Percentiles rank a stretch among this genome's conserved stretches.
These are phyloP conservation scores for Sebastes cheni DNA, from an alignment of 2,797 vertebrate species.

Conservation along the genomic window DNA sequence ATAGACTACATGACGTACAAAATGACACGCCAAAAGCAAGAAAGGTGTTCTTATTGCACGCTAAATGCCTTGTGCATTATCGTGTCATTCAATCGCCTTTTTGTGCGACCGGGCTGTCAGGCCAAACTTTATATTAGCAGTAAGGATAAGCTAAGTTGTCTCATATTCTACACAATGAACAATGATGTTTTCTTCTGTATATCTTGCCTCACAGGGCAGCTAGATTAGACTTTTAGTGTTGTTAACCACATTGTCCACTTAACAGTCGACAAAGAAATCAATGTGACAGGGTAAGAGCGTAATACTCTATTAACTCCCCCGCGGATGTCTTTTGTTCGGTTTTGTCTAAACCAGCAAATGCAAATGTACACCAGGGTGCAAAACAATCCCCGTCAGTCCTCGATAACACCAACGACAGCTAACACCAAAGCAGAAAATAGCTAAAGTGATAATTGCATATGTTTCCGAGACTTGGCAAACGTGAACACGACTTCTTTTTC, in stretches of 20 bases:
- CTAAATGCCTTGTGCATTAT: no score
- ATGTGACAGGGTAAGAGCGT: neutral
- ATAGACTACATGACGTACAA: no score
- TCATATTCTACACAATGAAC: neutral
- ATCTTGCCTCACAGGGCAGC: neutral
- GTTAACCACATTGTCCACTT: neutral
- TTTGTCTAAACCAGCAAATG: neutral
- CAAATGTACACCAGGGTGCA: neutral
- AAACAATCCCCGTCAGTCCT: neutral
- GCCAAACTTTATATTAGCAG: neutral
- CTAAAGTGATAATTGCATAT: conserved; percentile 8
- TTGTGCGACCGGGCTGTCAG: no score
- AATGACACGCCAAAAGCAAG: no score
- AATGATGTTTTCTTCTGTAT: neutral
- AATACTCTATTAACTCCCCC: neutral
- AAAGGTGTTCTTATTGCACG: no score
- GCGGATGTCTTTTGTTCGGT: neutral
- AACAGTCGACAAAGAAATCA: neutral
- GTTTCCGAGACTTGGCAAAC: neutral
- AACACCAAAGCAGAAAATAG: conserved; percentile 4
- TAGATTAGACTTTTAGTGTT: neutral
- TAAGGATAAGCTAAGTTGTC: neutral
- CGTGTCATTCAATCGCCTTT: no score
- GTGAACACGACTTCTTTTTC: neutral
- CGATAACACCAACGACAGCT: neutral